Evolutionary conservation across 2,113 vertebrate genomes (phyloP), one percentile per base, ranked within the genome.

Genomic region (Gopherus evgoodei): DNA sequence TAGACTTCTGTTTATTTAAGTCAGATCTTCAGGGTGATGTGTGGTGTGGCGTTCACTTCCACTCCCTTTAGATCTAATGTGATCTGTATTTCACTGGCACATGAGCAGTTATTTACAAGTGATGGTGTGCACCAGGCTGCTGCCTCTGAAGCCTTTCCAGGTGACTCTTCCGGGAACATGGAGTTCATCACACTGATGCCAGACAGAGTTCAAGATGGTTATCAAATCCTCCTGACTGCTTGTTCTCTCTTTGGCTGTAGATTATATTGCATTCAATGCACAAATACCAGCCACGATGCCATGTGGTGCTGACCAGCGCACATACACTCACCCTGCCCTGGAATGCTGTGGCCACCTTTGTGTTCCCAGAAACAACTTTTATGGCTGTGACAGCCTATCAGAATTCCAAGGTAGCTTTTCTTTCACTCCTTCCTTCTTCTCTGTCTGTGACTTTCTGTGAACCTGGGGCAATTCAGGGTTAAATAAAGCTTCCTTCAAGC

Each of bases 361-460:
- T 44, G 14, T 99, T 98, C 96, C 97, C 98, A 0, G 98, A 99
- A 96, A 98, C 98, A 0, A 97, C 97, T 52, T 98, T 98, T 95
- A 98, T 97, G 10, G 98, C 98, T 0, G 91, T 98, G 90, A 98
- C 98, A 1, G 98, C 98, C 10, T 98, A 98, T 97, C 98, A 98
- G 98, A 99, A 98, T 97, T 80, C 47, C 57, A 62, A 54, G 86
- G 25, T 75, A 52, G 80, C 12, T 47, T 50, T 85, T 83, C 59
- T 50, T 27, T 8, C 56, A 59, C 7, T 56, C 72, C 83, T 69
- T 56, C 44, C n/a, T 35, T 24, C 86, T 35, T 31, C 52, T 91
- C 7, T 3, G 2, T 86, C 57, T 80, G 47, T 11, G 2, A 42
- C 9, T 83, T 89, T 44, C 31, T 53, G 24, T 44, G 57, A 0